Percentiles rank a stretch among this genome's conserved stretches.
phyloP scores from a whole-genome alignment of 2,888 invertebrate species.

The Phalera bucephala region DNA sequence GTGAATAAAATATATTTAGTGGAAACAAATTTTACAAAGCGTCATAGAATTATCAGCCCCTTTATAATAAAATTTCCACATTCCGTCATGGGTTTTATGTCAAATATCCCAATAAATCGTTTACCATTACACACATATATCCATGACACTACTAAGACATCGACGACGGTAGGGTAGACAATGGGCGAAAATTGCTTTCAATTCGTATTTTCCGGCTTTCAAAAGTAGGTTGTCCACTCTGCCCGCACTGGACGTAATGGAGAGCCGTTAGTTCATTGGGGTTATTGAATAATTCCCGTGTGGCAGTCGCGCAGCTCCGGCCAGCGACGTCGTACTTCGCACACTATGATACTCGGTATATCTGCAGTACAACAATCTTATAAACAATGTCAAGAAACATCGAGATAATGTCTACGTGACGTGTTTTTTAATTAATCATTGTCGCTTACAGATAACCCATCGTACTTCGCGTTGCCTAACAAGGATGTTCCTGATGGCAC shows the following conservation, averaged over 20 bases:
- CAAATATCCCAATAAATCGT: slow-evolving; percentile 2
- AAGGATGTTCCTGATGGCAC: slow-evolving; percentile 67
- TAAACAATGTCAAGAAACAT: neutral
- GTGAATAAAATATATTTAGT: no score
- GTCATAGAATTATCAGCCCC: no score
- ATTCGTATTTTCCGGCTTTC: slow-evolving; percentile 80
- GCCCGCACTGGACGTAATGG: slow-evolving; percentile 68
- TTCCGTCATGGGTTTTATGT: neutral
- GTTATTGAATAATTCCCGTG: slow-evolving; percentile 79
- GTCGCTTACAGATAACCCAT: slow-evolving; percentile 88
- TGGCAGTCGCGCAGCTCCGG: slow-evolving; percentile 45
- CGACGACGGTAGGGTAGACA: slow-evolving; percentile 61
- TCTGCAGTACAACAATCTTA: neutral
- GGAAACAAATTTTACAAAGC: no score
- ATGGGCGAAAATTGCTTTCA: slow-evolving; percentile 75
- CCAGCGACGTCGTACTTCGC: slow-evolving; percentile 39
- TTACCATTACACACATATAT: slow-evolving; percentile 33
- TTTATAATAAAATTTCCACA: slow-evolving; percentile 1
- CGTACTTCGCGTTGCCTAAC: slow-evolving; percentile 87
- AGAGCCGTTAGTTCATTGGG: slow-evolving; percentile 78
- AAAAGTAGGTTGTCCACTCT: slow-evolving; percentile 74
- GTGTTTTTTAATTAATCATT: slow-evolving; percentile 2
- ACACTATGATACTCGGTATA: slow-evolving; percentile 50
- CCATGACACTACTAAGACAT: slow-evolving; percentile 23
- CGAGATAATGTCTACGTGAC: slow-evolving; percentile 1